Percentiles rank a stretch among this genome's conserved stretches.
Conservation (phyloP, 2,797 vertebrate species). For the Oreortyx pictus region DNA sequence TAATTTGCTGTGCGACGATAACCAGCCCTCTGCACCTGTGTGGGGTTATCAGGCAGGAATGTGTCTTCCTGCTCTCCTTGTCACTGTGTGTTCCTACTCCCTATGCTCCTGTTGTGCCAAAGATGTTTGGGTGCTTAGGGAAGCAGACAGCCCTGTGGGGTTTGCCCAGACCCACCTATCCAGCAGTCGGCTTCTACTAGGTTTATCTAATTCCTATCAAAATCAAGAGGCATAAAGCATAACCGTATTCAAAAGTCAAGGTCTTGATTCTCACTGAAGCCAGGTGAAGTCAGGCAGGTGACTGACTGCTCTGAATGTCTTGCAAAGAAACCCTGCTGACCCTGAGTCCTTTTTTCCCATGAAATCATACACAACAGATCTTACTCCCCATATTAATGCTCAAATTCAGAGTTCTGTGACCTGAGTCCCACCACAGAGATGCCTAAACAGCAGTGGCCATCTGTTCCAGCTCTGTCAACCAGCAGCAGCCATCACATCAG, state of each 20-base stretch:
- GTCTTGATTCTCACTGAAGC: not conserved
- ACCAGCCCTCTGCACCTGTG: not conserved
- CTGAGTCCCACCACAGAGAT: not conserved
- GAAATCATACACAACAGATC: not conserved
- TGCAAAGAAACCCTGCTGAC: not conserved
- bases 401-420: not conserved
- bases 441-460: not conserved
- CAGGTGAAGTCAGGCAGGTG: not conserved
- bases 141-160: not conserved
- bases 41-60: not conserved
- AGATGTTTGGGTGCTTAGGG: not conserved
- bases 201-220: not conserved
- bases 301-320: not conserved
- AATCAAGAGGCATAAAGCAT: not conserved
- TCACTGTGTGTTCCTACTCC: not conserved
- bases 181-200: not conserved
- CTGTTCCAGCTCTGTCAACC: not conserved
- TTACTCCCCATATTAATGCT: not conserved
- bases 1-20: not conserved
- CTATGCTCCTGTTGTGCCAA: not conserved
- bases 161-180: not conserved
- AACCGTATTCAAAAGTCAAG: not conserved
- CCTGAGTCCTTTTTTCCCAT: not conserved
- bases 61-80: not conserved
- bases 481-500: not conserved